These are phyloP conservation scores for Dinothrombium tinctorium DNA, from an alignment of 1,140 invertebrate species.

Conservation along the genomic window DNA sequence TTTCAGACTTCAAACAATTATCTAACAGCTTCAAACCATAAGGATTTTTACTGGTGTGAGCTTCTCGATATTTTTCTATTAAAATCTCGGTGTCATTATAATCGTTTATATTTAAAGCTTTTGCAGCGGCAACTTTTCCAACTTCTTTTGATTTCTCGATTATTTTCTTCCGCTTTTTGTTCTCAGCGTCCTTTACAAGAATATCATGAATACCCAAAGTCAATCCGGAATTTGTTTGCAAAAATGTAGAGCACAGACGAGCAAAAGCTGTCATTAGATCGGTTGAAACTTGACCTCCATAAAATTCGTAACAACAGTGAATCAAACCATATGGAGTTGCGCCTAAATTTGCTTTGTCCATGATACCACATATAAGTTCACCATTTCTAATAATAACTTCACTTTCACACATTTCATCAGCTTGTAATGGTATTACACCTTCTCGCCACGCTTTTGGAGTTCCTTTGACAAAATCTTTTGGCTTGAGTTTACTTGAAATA, in stretches of 20 bases:
- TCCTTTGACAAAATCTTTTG: slow-evolving; percentile 23
- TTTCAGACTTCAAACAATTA: slow-evolving; percentile 50
- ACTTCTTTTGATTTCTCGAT: slow-evolving; percentile 37
- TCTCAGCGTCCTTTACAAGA: slow-evolving; percentile 42
- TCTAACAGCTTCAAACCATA: slow-evolving; percentile 56
- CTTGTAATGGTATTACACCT: slow-evolving; percentile 17
- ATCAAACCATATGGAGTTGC: slow-evolving; percentile 76
- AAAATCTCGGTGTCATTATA: slow-evolving; percentile 23
- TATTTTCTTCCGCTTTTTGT: slow-evolving; percentile 41
- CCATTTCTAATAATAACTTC: slow-evolving; percentile 72
- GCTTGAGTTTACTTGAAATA: slow-evolving; percentile 57
- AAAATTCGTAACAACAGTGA: slow-evolving; percentile 79
- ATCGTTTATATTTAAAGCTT: slow-evolving; percentile 39
- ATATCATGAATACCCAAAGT: slow-evolving; percentile 88
- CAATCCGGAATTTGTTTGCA: slow-evolving; percentile 65
- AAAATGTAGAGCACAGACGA: slow-evolving; percentile 66
- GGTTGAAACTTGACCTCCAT: slow-evolving; percentile 61
- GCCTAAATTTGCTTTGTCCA: slow-evolving; percentile 93
- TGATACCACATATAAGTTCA: slow-evolving; percentile 67
- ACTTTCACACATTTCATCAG: slow-evolving; percentile 51
- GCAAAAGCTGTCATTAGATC: slow-evolving; percentile 64
- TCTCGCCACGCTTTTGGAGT: slow-evolving; percentile 32
- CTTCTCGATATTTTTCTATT: slow-evolving; percentile 34
- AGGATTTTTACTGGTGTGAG: slow-evolving; percentile 38
- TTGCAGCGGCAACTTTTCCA: slow-evolving; percentile 37